phyloP scores from a whole-genome alignment of 2,888 invertebrate genomes.

The Agrochola macilenta region DNA sequence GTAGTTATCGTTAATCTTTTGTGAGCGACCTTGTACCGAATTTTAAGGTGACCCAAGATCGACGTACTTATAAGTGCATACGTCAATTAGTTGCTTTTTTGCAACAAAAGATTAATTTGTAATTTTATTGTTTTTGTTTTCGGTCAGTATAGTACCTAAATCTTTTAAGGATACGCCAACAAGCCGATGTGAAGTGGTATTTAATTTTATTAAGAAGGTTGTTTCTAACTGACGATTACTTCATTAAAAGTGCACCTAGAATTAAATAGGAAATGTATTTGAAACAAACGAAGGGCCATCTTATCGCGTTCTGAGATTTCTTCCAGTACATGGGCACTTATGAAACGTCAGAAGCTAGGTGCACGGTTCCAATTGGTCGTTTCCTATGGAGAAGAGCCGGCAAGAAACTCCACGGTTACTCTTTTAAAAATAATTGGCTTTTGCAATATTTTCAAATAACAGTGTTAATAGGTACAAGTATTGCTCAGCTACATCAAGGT shows the following conservation, averaged over 20 bases:
- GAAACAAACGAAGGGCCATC: background rate
- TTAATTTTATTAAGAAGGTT: background rate
- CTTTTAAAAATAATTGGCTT: too few species aligned
- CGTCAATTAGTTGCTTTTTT: background rate
- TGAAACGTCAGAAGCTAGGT: too few species aligned
- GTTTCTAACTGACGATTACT: background rate
- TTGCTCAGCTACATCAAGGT: too few species aligned
- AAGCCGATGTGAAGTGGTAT: background rate
- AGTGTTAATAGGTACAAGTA: too few species aligned
- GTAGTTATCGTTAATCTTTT: slow-evolving; percentile 25
- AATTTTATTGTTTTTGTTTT: background rate
- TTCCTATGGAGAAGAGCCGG: too few species aligned
- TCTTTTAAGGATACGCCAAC: too few species aligned
- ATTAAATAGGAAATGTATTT: background rate
- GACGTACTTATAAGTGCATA: background rate
- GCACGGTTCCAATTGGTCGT: too few species aligned
- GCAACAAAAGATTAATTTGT: background rate
- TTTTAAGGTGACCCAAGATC: slow-evolving; percentile 25
- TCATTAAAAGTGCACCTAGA: background rate
- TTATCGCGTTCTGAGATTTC: background rate
- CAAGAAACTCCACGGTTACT: too few species aligned
- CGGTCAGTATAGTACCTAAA: background rate
- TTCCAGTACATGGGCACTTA: background rate
- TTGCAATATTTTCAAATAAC: too few species aligned
- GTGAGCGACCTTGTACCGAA: slow-evolving; percentile 24